phyloP scores from a whole-genome alignment of 1,140 invertebrate genomes.

The Formica selysi region DNA sequence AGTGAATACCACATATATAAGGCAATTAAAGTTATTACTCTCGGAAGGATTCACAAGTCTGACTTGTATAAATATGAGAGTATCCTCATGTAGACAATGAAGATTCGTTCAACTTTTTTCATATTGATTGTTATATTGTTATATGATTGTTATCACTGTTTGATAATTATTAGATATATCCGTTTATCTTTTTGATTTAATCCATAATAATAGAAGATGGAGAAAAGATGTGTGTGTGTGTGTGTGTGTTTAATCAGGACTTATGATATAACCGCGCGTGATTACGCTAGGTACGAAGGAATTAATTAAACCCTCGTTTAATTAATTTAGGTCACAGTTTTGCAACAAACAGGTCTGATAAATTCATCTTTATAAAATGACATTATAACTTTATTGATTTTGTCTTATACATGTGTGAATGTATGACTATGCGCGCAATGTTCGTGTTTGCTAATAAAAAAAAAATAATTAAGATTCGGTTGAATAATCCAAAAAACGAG shows the following conservation, averaged over 20 bases:
- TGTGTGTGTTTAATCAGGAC: slow-evolving; percentile 7
- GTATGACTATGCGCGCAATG: not conserved
- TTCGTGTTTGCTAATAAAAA: not conserved
- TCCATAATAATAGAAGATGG: not conserved
- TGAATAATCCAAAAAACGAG: not conserved
- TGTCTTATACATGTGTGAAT: slow-evolving; percentile 29
- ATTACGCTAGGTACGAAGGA: not conserved
- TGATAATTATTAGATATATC: slow-evolving; percentile 10
- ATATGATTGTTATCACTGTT: not conserved
- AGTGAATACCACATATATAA: slow-evolving; percentile 1
- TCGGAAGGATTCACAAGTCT: not conserved
- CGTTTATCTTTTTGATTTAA: not conserved
- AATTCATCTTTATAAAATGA: slow-evolving; percentile 19
- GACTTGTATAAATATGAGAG: too few species aligned
- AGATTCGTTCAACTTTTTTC: not conserved
- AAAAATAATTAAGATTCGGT: not conserved
- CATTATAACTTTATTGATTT: slow-evolving; percentile 46
- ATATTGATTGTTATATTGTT: too few species aligned
- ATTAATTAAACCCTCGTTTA: slow-evolving; percentile 24
- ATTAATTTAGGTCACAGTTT: slow-evolving; percentile 24
- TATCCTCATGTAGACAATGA: not conserved
- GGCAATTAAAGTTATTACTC: slow-evolving; percentile 13
- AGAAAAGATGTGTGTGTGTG: not conserved
- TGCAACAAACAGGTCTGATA: slow-evolving; percentile 10
- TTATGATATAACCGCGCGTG: not conserved